Evolutionary conservation across 1,140 invertebrate species (phyloP).

Genomic region (Geopemphigus sp.): DNA sequence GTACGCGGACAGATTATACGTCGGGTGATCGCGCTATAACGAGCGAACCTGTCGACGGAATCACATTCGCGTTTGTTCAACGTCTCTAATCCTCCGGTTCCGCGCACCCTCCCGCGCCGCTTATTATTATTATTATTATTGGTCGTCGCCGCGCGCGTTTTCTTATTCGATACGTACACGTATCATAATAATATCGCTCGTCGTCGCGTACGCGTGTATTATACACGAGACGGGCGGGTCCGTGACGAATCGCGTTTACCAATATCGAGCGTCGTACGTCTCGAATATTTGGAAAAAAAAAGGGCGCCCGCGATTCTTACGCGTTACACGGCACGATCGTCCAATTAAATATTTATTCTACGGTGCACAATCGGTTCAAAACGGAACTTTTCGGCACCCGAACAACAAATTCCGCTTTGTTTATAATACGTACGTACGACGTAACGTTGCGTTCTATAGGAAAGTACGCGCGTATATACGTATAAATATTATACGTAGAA

Average conservation of each 20-base stretch:
- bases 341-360: no score
- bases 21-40: slow-evolving; percentile 5
- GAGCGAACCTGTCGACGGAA: slow-evolving; percentile 14
- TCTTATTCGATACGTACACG: not conserved
- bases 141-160: not conserved
- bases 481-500: not conserved
- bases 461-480: no score
- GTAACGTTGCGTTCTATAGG: not conserved
- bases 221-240: not conserved
- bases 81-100: slow-evolving; percentile 8
- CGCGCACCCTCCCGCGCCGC: not conserved
- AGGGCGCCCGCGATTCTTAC: no score
- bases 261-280: not conserved
- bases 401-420: no score
- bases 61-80: not conserved
- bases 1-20: slow-evolving; percentile 31
- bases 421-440: not conserved
- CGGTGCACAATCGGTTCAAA: no score
- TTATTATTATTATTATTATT: slow-evolving; percentile 13
- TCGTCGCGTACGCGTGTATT: not conserved
- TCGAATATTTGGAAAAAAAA: not conserved
- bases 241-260: not conserved
- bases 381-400: no score
- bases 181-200: not conserved
- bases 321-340: no score